These are phyloP conservation scores for Cyprinodon brontotheroides DNA, from an alignment of 2,113 vertebrate genomes.

Conservation along the genomic window DNA sequence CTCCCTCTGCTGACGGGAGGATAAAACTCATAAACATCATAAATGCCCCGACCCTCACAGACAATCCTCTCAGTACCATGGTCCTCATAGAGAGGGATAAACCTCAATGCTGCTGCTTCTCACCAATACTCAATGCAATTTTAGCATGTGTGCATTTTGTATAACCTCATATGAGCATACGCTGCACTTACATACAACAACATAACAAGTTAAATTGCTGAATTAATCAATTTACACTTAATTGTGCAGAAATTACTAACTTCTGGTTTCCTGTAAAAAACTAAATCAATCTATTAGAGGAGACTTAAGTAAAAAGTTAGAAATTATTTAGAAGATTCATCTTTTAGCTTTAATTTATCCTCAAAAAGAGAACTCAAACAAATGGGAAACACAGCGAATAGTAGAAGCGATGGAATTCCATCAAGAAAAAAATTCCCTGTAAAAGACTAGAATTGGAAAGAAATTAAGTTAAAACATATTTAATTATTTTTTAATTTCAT, in stretches of 20 bases:
- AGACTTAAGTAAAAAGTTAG: neutral
- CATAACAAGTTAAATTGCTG: constrained; percentile 26
- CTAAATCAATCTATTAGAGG: neutral
- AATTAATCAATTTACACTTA: constrained; percentile 19
- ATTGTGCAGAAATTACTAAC: neutral
- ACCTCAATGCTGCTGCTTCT: constrained; percentile 78
- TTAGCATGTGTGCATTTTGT: constrained; percentile 79
- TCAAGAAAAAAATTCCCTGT: constrained; percentile 14
- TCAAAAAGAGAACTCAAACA: neutral
- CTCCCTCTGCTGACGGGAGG: constrained; percentile 74
- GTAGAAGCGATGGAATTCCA: constrained; percentile 4
- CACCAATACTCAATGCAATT: constrained; percentile 76
- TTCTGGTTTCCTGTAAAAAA: neutral
- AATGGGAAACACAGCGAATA: neutral
- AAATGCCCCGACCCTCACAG: constrained; percentile 54
- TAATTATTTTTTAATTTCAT: neutral
- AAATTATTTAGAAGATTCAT: neutral
- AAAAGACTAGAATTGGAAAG: constrained; percentile 48
- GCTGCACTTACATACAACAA: constrained; percentile 44
- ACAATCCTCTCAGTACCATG: constrained; percentile 73
- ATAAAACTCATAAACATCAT: constrained; percentile 46
- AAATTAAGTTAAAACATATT: constrained; percentile 13
- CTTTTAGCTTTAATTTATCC: neutral
- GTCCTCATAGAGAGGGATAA: constrained; percentile 74
- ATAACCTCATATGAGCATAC: constrained; percentile 58